phyloP scores from a whole-genome alignment of 2,797 vertebrate genomes.

The Oreochromis grahami region DNA sequence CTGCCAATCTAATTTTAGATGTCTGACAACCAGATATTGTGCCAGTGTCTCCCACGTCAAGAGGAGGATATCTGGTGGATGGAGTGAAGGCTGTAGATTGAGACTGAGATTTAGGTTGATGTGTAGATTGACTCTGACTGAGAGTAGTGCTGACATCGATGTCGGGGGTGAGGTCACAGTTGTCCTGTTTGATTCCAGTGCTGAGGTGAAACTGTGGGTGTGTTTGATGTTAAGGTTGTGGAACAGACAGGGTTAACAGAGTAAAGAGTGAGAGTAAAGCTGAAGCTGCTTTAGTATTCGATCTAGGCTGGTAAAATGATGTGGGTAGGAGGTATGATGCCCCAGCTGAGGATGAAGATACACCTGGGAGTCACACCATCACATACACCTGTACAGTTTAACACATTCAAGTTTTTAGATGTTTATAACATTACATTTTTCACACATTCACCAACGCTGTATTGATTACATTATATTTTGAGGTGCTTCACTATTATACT shows the following conservation, averaged over 20 bases:
- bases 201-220: background rate
- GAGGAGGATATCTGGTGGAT: slow-evolving; percentile 27
- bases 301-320: background rate
- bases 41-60: slow-evolving; percentile 18
- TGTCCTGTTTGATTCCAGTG: background rate
- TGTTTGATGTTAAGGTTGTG: background rate
- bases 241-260: background rate
- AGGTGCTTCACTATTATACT: background rate
- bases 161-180: background rate
- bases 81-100: slow-evolving; percentile 18
- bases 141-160: background rate
- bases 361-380: background rate
- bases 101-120: background rate
- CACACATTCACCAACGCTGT: background rate
- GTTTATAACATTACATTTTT: background rate
- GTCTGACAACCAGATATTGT: slow-evolving; percentile 53
- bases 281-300: background rate
- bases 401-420: background rate
- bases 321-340: background rate
- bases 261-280: background rate
- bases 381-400: background rate
- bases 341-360: background rate
- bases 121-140: background rate
- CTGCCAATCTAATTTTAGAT: slow-evolving; percentile 60
- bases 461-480: background rate